A percentile compares a stretch with the other conserved stretches of the same genome.
Conservation (phyloP, 1,140 invertebrate genomes). For the Trichonephila inaurata region DNA sequence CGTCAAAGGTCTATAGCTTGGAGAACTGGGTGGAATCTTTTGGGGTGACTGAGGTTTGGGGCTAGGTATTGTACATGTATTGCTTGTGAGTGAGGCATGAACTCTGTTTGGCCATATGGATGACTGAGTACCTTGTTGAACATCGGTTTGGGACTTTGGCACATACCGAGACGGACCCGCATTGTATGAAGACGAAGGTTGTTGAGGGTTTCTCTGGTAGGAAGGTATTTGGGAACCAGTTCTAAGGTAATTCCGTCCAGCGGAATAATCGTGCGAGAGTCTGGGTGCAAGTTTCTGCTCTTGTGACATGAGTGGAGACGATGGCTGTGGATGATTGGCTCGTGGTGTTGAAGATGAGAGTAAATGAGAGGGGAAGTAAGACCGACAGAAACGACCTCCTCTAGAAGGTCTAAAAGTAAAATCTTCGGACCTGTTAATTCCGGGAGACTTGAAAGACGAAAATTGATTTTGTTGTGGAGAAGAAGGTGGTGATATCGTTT, state of each 20-base stretch:
- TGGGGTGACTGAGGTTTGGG: neutral
- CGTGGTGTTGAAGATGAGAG: conserved; percentile 32
- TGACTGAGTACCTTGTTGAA: neutral
- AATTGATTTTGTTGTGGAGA: conserved; percentile 27
- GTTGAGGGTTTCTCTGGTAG: neutral
- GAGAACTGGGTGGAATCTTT: neutral
- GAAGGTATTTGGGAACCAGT: neutral
- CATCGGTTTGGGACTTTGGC: conserved; percentile 29
- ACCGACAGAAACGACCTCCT: conserved; percentile 67
- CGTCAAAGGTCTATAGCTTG: neutral
- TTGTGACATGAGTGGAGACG: neutral
- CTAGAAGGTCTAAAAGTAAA: conserved; percentile 68
- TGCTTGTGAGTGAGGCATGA: neutral
- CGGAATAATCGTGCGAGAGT: neutral
- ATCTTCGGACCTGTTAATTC: neutral
- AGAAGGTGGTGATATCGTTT: neutral
- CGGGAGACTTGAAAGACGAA: conserved; percentile 19
- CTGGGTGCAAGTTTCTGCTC: neutral
- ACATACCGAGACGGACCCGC: neutral
- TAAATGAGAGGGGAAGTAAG: conserved; percentile 72
- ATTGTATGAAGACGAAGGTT: neutral
- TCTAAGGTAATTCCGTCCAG: conserved; percentile 18
- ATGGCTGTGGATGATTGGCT: neutral
- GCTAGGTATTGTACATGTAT: neutral
- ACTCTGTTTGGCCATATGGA: conserved; percentile 31